Conservation (phyloP, 2,888 invertebrate genomes). For the Andrena trimmerana region DNA sequence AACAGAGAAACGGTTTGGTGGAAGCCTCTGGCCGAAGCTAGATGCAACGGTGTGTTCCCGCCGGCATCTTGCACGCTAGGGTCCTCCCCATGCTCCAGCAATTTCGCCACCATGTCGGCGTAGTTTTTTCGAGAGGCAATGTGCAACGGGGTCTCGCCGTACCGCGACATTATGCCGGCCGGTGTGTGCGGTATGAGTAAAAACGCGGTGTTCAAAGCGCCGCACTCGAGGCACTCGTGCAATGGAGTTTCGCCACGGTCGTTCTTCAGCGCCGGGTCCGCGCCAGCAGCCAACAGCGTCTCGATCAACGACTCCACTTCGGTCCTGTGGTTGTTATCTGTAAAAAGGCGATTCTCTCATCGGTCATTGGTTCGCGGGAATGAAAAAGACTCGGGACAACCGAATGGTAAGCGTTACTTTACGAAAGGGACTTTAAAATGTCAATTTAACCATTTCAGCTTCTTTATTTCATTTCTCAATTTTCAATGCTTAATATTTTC, state of each 20-base stretch:
- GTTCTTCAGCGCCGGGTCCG: conserved; percentile 81
- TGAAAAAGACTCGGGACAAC: neutral
- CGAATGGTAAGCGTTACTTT: neutral
- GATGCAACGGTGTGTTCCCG: conserved; percentile 83
- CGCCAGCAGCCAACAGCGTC: conserved; percentile 81
- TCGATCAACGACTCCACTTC: conserved; percentile 77
- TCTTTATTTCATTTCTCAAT: too few relatives aligned
- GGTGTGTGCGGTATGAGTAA: conserved; percentile 74
- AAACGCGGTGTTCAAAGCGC: conserved; percentile 76
- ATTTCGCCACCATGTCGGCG: conserved; percentile 74
- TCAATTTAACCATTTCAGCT: too few relatives aligned
- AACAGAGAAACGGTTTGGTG: conserved; percentile 80
- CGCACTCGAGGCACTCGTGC: conserved; percentile 79
- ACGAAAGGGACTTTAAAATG: neutral
- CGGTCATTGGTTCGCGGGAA: neutral
- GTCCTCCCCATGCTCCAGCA: conserved; percentile 79
- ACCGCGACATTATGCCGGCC: conserved; percentile 76
- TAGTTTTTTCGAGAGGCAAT: conserved; percentile 82
- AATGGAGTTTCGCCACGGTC: conserved; percentile 84
- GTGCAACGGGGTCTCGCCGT: conserved; percentile 83
- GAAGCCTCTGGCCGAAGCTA: conserved; percentile 83
- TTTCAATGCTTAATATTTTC: too few relatives aligned
- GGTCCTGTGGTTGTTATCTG: conserved; percentile 74
- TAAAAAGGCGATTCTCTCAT: conserved; percentile 22
- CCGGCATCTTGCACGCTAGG: conserved; percentile 80